Base-by-base conservation (phyloP, 2,888 invertebrate genomes). In the Cerastis rubricosa region DNA sequence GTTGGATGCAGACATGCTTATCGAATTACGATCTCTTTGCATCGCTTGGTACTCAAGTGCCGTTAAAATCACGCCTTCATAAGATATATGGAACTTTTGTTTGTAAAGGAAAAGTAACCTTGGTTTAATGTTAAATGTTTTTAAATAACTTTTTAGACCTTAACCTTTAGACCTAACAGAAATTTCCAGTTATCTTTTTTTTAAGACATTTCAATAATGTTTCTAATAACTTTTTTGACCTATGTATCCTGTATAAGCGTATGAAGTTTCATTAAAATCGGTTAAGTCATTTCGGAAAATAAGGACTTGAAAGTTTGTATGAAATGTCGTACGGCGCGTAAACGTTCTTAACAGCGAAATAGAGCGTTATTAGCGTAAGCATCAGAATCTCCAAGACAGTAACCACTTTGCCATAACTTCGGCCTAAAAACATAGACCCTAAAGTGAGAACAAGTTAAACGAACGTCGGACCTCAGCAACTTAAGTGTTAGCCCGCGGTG, bases 11-110 rank as follows among this genome's bases (percentile, higher is more conserved):
- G 51, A 63, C 45, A 25, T 11, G 25, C 9, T 54, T 74, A 74
- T 75, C 74, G 11, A 12, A 29, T 9, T 45, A 17, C 8, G 22
- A 74, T 75, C 74, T 74, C 35, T 74, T 64, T 54, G 63, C 74
- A 51, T 51, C 63, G 74, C 35, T 64, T 49, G 19, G 51, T 71
- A 54, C n/a, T 45, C 74, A 74, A 75, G 45, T 25, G 25, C 45
- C 63, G 63, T 51, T 35, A 45, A 35, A 74, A 17, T 45, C 43
- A 45, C 17, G 43, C 29, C 29, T 17, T 25, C n/a, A 12, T 11
- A 63, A 43, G 35, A 51, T 45, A 45, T 49, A 73, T 51, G 12
- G 17, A 63, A 63, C 29, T 63, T 43, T 61, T 71, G 17, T 72
- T 51, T 51, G n/a, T 19, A 7, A 35, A 19, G 7, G 19, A 54